Base-by-base conservation (phyloP, 1,140 invertebrate species). In the Sitobion miscanthi region DNA sequence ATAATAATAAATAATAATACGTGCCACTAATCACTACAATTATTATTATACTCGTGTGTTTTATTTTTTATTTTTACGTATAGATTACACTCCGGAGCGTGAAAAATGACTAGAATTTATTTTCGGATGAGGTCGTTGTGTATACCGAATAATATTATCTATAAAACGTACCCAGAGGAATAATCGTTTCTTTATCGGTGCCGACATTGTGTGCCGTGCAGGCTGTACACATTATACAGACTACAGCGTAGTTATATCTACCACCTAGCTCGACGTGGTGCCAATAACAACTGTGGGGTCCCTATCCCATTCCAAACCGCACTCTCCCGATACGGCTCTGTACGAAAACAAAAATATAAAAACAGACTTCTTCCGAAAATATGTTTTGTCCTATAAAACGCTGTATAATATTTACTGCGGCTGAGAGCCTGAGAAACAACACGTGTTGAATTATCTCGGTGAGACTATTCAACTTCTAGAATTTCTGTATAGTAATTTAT, bases 81-180 rank as follows among this genome's bases (percentile, higher is more conserved):
- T 38, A 42, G 17, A 83, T 23, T 38, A 83, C 38, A 42, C 21
- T 83, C 6, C 35, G 21, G 8, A 83, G 82, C 82, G 82, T 83
- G 82, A 83, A 83, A 83, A 83, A 83, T 83, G n/a, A 83, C 38
- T 83, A 83, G 82, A 83, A 83, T 83, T 83, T 83, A 83, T 42
- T 83, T 83, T 21, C 21, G 35, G 82, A 42, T 35, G 35, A 21
- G 20, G 82, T 83, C 82, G 38, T 83, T 7, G 35, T 23, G n/a
- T 35, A 20, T 21, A 21, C 82, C 38, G 38, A 83, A 83, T 38
- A 83, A 42, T 23, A 83, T 42, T 42, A 83, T 83, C 82, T 42
- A 83, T 23, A 83, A 83, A 83, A 83, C 38, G 35, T n/a, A 77
- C 35, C 82, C 35, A 83, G 38, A 77, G n/a, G 62, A 77, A n/a